Base-by-base conservation (phyloP, 2,797 vertebrate species). In the Anas flavirostris region DNA sequence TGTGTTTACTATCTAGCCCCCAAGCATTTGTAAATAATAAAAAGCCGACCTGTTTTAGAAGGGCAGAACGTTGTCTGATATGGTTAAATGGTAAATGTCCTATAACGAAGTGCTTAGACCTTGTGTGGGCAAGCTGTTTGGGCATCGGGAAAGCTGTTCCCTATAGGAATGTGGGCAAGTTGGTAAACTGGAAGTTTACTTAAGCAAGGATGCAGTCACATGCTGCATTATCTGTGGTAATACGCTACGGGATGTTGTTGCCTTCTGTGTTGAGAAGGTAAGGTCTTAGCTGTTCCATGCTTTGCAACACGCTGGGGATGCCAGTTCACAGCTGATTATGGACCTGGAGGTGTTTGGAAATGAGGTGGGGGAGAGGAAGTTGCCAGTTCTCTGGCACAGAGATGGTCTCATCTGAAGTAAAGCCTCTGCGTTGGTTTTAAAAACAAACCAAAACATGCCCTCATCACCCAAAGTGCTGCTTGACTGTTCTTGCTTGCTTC, bases 131-230 rank as follows among this genome's bases (percentile, higher is more conserved):
- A 64, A 39, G 35, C 25, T n/a, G 8, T 67, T 18, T 66, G 37
- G 7, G 16, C 8, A 56, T 77, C 72, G 68, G 37, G 25, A 81
- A 37, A 56, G 1, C 33, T 48, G 6, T 46, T 90, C 43, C n/a
- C 22, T 53, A 3, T 31, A 53, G 64, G 66, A 88, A 78, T 3
- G 31, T 29, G 59, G 48, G 11, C 29, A 37, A 81, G 23, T 39
- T 63, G 28, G 17, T 69, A 25, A 77, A 14, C 28, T 66, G 9
- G 7, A 48, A 48, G 22, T 13, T 48, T 48, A 7, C 12, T 73
- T 89, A 69, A 41, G 41, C 50, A 16, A 1, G 1, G 62, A 3
- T 8, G 23, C 37, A 1, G 0, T 66, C 12, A 6, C 13, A 7
- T 68, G 31, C 26, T 77, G 35, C 1, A 0, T 69, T 76, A 16